Evolutionary conservation across 2,797 vertebrate species (phyloP), one percentile per base, ranked within the genome.

Genomic region (Pristis pectinata): DNA sequence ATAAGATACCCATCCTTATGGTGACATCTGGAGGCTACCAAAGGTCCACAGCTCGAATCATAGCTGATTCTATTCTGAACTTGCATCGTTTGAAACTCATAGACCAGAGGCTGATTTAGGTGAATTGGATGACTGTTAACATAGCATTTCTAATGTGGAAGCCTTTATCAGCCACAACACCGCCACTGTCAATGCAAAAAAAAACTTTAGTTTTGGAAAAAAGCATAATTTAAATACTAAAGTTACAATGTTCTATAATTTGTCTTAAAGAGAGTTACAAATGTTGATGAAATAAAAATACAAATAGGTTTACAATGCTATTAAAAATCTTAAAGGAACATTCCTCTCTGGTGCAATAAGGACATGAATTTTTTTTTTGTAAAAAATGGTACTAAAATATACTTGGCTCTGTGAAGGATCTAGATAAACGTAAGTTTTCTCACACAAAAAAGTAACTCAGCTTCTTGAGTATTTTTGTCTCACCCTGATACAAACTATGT

Each of bases 31-130:
- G 99, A 0, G 99, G 99, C 3, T 99, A 99, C 96, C 98, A 99
- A 97, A 99, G 98, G 97, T 98, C 97, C 95, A 99, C 99, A 0
- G 99, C 99, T 0, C 98, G 98, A 19, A 98, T 99, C 96, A 99
- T 99, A 22, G 99, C 99, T 0, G 98, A 99, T 97, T 99, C 99
- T 95, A 98, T 99, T 96, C 97, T 99, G 53, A 99, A 99, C 95
- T 95, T 99, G 95, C 97, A 97, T 49, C 95, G 53, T 89, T 96
- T 98, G 95, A 97, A 98, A 44, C 97, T 99, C 95, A 98, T 99
- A 59, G 97, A 95, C 56, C 94, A 87, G 94, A 94, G 3, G 96
- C 95, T 74, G 95, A 94, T 1, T 11, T 94, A 6, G 96, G 97
- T 0, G 96, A 95, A 95, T 96, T 96, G 59, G 96, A 96, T 10